Evolutionary conservation across 2,888 invertebrate genomes (phyloP).

Genomic region (Drosophila formosana): DNA sequence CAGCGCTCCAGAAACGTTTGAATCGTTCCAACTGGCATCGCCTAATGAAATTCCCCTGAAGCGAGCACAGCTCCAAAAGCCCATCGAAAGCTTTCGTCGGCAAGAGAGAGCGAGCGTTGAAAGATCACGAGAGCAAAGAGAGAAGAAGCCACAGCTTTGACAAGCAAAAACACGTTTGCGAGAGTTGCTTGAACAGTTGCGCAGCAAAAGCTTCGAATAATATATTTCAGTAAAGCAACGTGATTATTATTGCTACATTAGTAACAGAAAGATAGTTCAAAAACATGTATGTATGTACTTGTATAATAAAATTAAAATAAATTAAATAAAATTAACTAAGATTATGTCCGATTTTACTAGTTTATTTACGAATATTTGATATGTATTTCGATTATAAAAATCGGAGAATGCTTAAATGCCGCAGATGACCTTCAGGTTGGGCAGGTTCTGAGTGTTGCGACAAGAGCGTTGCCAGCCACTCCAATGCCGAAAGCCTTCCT

Average conservation of each 20-base stretch:
- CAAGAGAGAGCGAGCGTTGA: background rate
- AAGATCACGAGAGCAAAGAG: background rate
- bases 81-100: constrained; percentile 25
- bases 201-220: background rate
- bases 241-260: too few species aligned
- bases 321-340: too few species aligned
- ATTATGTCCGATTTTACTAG: too few species aligned
- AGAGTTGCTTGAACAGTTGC: constrained; percentile 7
- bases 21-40: constrained; percentile 32
- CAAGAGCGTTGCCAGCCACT: constrained; percentile 79
- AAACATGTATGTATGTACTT: too few species aligned
- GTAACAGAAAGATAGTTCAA: too few species aligned
- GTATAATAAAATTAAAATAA: too few species aligned
- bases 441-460: constrained; percentile 70
- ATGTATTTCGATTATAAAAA: background rate
- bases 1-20: constrained; percentile 34
- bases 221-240: background rate
- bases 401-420: constrained; percentile 45
- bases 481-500: constrained; percentile 87
- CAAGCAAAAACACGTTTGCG: constrained; percentile 7
- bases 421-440: constrained; percentile 73
- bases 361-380: background rate
- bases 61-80: constrained; percentile 30
- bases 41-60: constrained; percentile 43
- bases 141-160: background rate